These are phyloP conservation scores for Xenopus borealis DNA, from an alignment of 2,113 vertebrate genomes.

Conservation along the genomic window DNA sequence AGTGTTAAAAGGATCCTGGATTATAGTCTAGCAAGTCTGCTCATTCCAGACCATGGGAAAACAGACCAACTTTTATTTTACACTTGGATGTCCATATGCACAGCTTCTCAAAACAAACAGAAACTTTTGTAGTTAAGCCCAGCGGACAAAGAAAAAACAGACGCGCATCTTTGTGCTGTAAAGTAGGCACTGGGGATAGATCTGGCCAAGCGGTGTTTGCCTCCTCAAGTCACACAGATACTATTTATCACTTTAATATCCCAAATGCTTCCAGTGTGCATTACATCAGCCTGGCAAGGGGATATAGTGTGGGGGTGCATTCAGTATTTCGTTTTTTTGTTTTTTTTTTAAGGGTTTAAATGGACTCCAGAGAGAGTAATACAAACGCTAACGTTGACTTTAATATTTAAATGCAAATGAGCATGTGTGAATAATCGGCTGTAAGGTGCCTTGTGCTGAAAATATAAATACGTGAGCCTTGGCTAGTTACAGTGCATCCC, in stretches of 20 bases:
- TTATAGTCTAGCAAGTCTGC: constrained; percentile 14
- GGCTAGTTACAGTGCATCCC: too few species aligned
- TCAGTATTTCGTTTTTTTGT: too few species aligned
- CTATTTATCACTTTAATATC: constrained; percentile 26
- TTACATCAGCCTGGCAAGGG: constrained; percentile 19
- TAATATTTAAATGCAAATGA: not conserved
- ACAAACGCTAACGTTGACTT: not conserved
- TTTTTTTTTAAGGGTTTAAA: not conserved
- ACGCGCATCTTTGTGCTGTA: constrained; percentile 7
- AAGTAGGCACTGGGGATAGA: constrained; percentile 28
- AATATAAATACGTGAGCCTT: not conserved
- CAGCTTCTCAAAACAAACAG: constrained; percentile 30
- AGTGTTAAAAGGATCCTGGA: not conserved
- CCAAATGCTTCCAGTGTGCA: constrained; percentile 1
- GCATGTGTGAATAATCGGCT: not conserved
- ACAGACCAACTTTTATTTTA: constrained; percentile 15
- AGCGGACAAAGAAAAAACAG: constrained; percentile 24
- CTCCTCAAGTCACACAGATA: constrained; percentile 9
- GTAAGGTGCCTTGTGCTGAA: not conserved
- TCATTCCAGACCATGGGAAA: constrained; percentile 37
- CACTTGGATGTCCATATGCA: constrained; percentile 20
- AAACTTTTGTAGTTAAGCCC: constrained; percentile 39
- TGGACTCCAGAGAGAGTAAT: not conserved
- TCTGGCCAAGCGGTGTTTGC: constrained; percentile 17
- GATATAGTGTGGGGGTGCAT: too few species aligned